Base-by-base conservation (phyloP, 2,797 vertebrate genomes). In the Phaenicophaeus curvirostris region DNA sequence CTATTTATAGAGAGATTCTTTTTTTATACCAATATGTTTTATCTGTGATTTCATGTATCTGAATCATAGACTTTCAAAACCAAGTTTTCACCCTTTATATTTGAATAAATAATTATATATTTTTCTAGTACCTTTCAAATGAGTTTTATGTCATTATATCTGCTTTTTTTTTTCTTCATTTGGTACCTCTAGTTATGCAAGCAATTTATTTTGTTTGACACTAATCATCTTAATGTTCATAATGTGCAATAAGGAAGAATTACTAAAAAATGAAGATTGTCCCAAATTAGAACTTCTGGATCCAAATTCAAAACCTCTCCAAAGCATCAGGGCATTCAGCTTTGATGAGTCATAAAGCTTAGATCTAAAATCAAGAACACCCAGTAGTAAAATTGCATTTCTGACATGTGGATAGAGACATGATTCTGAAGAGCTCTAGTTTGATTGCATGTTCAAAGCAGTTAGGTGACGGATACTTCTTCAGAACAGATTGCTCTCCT, bases 361-460 rank as follows among this genome's bases (percentile, higher is more conserved):
- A 86, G 6, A 9, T 42, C 20, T 0, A 4, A 57, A 33, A 55
- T 28, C 15, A 35, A 76, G 41, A 82, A 11, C 16, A 46, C 1
- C 1, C 1, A 1, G 5, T 15, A 42, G 2, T 23, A 12, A 53
- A 69, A 21, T 11, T n/a, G 6, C 18, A 15, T 23, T 71, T 31
- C 44, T 0, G 1, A 27, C 7, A 15, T 59, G 16, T 24, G 21
- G 16, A 23, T 9, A 27, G 51, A 84, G 28, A 69, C 13, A 33
- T 57, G 44, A 12, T 17, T 57, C 15, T 39, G 39, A 33, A 51
- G 13, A 24, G 7, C 4, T 41, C 13, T 23, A 35, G 6, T 27
- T 86, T 51, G 19, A 8, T n/a, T 78, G 13, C 18, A 20, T 50
- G 30, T 72, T 68, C n/a, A 76, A 28, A 17, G 24, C 18, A 33